These are phyloP conservation scores for Lysiphlebus fabarum DNA, from an alignment of 1,140 invertebrate species.

Conservation along the genomic window DNA sequence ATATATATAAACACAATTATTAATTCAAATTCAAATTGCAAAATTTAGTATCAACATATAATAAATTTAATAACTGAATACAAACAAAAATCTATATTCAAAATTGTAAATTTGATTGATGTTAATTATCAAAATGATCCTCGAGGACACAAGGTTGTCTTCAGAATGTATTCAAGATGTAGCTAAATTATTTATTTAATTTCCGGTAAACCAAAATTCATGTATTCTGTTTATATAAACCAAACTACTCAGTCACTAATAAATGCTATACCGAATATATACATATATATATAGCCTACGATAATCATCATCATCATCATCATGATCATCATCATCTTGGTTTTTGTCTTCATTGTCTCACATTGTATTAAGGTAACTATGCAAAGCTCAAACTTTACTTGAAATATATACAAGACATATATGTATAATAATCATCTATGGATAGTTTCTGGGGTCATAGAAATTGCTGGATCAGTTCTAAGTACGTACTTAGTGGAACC, in stretches of 20 bases:
- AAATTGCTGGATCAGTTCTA: slow-evolving; percentile 45
- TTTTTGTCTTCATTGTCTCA: too few relatives aligned
- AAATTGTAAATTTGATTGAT: slow-evolving; percentile 19
- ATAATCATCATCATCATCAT: slow-evolving; percentile 1
- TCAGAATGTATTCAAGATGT: slow-evolving; percentile 1
- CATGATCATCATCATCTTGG: background rate
- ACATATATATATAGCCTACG: slow-evolving; percentile 9
- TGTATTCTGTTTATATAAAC: slow-evolving; percentile 6
- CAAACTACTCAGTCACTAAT: slow-evolving; percentile 3
- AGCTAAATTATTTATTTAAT: slow-evolving; percentile 53
- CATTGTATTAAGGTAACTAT: slow-evolving; percentile 1
- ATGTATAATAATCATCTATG: slow-evolving; percentile 5
- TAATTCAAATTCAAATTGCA: too few relatives aligned
- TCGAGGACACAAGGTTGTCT: slow-evolving; percentile 6
- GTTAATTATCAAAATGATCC: slow-evolving; percentile 20
- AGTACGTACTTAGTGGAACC: slow-evolving; percentile 52
- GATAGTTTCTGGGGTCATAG: background rate
- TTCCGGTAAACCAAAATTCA: slow-evolving; percentile 48
- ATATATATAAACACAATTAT: too few relatives aligned
- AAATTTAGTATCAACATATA: too few relatives aligned
- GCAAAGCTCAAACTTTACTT: too few relatives aligned
- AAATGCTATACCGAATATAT: slow-evolving; percentile 2
- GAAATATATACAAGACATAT: background rate
- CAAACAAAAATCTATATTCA: too few relatives aligned
- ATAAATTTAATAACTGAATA: too few relatives aligned